phyloP scores from a whole-genome alignment of 2,888 invertebrate species.

The Leucoma salicis region DNA sequence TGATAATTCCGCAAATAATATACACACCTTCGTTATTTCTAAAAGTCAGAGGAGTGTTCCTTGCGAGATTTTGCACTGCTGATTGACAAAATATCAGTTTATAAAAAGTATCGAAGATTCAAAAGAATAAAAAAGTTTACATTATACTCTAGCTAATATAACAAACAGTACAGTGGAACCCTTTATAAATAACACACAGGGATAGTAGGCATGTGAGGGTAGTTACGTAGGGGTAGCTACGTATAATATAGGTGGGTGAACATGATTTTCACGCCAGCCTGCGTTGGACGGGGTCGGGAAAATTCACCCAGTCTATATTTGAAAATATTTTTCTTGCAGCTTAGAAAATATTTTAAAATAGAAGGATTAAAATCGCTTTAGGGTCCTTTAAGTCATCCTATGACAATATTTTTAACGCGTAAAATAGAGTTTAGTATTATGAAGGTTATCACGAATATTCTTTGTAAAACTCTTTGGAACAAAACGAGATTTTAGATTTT shows the following conservation, averaged over 20 bases:
- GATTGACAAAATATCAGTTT: no score
- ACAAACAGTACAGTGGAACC: conserved; percentile 16
- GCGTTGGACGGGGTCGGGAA: conserved; percentile 23
- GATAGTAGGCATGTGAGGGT: conserved; percentile 16
- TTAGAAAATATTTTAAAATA: conserved; percentile 33
- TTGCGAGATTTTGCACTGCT: no score
- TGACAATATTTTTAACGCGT: no score
- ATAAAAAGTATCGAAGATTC: not conserved
- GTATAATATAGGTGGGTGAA: conserved; percentile 25
- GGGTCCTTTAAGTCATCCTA: not conserved
- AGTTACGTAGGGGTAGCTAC: conserved; percentile 13
- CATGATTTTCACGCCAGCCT: conserved; percentile 40
- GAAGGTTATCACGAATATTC: no score
- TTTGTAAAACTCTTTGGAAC: no score
- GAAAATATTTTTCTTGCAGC: conserved; percentile 35
- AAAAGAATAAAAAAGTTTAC: conserved; percentile 5
- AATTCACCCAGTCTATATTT: conserved; percentile 30
- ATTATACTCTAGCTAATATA: conserved; percentile 13
- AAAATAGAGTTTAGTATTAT: no score
- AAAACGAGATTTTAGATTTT: no score
- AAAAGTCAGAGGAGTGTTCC: no score
- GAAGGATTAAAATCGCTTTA: not conserved
- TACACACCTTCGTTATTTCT: no score
- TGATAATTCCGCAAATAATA: no score
- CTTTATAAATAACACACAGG: conserved; percentile 33